Evolutionary conservation across 2,888 invertebrate species (phyloP).

Genomic region (Rhamnusium bicolor): DNA sequence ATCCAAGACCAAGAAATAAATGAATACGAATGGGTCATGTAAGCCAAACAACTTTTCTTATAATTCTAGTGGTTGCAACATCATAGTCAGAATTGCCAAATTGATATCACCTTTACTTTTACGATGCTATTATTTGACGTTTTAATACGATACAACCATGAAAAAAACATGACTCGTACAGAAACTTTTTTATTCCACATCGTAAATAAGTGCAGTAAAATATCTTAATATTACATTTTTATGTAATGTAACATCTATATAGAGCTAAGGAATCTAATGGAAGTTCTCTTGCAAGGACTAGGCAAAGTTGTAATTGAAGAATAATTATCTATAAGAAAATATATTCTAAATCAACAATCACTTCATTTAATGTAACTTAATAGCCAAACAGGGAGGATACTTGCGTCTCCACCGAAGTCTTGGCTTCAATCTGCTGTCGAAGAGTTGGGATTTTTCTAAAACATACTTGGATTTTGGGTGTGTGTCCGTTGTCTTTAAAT

Average conservation of each 20-base stretch:
- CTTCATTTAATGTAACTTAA: too few species aligned
- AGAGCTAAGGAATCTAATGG: not conserved
- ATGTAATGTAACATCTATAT: not conserved
- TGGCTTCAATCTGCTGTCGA: too few species aligned
- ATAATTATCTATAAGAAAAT: too few species aligned
- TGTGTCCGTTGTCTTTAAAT: too few species aligned
- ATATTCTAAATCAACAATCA: too few species aligned
- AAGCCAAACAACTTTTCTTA: conserved; percentile 51
- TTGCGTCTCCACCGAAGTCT: too few species aligned
- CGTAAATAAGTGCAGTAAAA: conserved; percentile 17
- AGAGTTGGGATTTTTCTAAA: too few species aligned
- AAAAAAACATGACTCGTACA: conserved; percentile 28
- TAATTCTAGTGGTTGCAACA: conserved; percentile 44
- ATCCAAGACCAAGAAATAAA: conserved; percentile 51
- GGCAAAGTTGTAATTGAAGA: too few species aligned
- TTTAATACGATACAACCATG: conserved; percentile 52
- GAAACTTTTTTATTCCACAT: conserved; percentile 29
- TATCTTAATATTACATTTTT: not conserved
- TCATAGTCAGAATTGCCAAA: conserved; percentile 58
- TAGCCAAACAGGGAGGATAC: too few species aligned
- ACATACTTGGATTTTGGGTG: too few species aligned
- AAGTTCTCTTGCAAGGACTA: too few species aligned
- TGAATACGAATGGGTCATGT: conserved; percentile 58
- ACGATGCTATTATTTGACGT: conserved; percentile 60
- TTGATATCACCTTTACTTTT: conserved; percentile 63